Evolutionary conservation across 2,888 invertebrate species (phyloP).

Genomic region (Epirrita christyi): DNA sequence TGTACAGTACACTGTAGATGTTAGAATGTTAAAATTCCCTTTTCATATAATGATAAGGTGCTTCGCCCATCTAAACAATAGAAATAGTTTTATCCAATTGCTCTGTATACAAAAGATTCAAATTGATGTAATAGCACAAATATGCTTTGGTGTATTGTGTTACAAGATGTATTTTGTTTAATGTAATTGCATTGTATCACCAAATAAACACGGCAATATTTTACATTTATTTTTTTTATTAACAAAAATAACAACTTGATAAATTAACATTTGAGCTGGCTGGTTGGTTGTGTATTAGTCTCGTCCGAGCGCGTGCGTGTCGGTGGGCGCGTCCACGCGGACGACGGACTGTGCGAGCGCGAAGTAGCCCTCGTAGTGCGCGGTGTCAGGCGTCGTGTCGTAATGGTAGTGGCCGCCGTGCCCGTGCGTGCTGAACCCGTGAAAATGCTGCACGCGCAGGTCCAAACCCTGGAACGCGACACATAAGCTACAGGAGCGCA

Average conservation of each 20-base stretch:
- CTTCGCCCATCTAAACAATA: neutral
- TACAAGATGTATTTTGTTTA: constrained; percentile 1
- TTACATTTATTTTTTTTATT: constrained; percentile 12
- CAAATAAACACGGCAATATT: constrained; percentile 23
- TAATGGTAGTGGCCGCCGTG: constrained; percentile 98
- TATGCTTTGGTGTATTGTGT: constrained; percentile 4
- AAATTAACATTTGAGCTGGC: neutral
- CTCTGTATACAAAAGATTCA: too few relatives aligned
- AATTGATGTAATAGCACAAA: neutral
- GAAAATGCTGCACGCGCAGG: constrained; percentile 97
- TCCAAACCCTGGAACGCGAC: constrained; percentile 88
- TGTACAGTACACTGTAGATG: neutral
- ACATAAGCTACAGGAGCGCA: neutral
- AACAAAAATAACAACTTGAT: constrained; percentile 15
- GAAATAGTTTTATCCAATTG: neutral
- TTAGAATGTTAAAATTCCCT: too few relatives aligned
- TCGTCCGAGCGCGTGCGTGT: constrained; percentile 88
- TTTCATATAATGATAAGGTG: neutral
- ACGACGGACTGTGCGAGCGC: constrained; percentile 89
- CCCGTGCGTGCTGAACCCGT: constrained; percentile 93
- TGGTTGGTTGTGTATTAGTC: constrained; percentile 82
- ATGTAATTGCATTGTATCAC: constrained; percentile 4
- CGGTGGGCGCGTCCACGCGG: constrained; percentile 89
- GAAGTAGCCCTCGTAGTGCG: constrained; percentile 96
- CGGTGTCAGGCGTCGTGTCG: constrained; percentile 95